These are phyloP conservation scores for Torymus auratus DNA, from an alignment of 2,888 invertebrate species.

Conservation along the genomic window DNA sequence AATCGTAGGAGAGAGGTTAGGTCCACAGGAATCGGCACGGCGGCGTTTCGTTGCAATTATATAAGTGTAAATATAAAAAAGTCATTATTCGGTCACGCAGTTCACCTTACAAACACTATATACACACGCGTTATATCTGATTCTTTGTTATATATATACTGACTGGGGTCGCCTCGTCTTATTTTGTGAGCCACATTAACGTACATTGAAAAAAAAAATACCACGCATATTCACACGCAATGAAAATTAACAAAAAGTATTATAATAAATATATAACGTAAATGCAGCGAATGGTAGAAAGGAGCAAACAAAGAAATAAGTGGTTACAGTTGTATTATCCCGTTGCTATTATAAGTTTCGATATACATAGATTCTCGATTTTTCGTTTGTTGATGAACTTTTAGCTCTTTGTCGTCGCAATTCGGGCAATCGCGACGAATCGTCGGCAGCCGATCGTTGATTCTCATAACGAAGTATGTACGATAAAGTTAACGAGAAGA, in stretches of 20 bases:
- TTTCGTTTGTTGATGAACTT: neutral
- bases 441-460: constrained; percentile 57
- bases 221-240: neutral
- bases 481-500: constrained; percentile 57
- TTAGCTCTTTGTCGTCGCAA: constrained; percentile 13
- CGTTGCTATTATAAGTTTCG: constrained; percentile 11
- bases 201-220: constrained; percentile 1
- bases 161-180: too few species aligned
- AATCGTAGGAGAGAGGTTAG: neutral
- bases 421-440: neutral
- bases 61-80: constrained; percentile 48
- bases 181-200: too few species aligned
- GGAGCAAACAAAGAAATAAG: constrained; percentile 12
- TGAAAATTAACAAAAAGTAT: constrained; percentile 6
- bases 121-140: constrained; percentile 50
- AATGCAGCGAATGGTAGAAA: constrained; percentile 5
- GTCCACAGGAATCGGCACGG: constrained; percentile 48
- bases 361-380: neutral
- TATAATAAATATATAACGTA: constrained; percentile 19
- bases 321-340: neutral
- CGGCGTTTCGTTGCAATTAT: constrained; percentile 54
- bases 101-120: constrained; percentile 42
- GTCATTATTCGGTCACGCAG: constrained; percentile 41
- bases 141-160: constrained; percentile 1
- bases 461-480: constrained; percentile 60